phyloP scores from a whole-genome alignment of 2,888 invertebrate species.

The Tachina lurida region DNA sequence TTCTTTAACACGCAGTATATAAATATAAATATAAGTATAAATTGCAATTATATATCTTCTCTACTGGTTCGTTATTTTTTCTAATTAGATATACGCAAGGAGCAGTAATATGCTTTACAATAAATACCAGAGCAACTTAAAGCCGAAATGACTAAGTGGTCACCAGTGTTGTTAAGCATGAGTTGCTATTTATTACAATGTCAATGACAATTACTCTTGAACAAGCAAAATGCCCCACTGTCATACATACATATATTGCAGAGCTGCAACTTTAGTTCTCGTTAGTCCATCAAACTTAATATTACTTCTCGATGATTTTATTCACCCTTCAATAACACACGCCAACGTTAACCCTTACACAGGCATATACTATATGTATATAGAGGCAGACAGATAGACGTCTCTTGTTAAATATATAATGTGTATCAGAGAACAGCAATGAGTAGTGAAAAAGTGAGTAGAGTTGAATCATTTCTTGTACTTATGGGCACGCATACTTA shows the following conservation, averaged over 20 bases:
- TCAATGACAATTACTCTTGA: constrained; percentile 64
- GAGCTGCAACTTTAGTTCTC: not conserved
- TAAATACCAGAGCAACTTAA: constrained; percentile 33
- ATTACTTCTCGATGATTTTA: constrained; percentile 1
- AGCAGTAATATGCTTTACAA: constrained; percentile 17
- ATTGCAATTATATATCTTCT: constrained; percentile 16
- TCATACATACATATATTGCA: constrained; percentile 50
- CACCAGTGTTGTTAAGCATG: constrained; percentile 66
- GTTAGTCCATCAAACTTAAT: constrained; percentile 5
- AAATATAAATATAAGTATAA: constrained; percentile 1
- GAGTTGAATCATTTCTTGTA: too few species aligned
- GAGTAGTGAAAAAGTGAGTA: too few species aligned
- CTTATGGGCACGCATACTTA: too few species aligned
- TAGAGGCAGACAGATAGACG: not conserved
- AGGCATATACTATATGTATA: not conserved
- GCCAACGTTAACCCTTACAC: too few species aligned
- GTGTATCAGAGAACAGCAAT: too few species aligned
- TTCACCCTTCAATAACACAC: constrained; percentile 28
- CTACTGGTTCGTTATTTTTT: not conserved
- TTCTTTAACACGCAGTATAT: not conserved
- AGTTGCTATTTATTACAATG: constrained; percentile 69
- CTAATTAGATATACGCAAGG: not conserved
- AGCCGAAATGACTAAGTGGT: constrained; percentile 62
- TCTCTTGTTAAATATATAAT: not conserved
- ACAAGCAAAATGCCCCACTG: constrained; percentile 46